Evolutionary conservation across 2,888 invertebrate genomes (phyloP).

Genomic region (Athripsodes cinereus): DNA sequence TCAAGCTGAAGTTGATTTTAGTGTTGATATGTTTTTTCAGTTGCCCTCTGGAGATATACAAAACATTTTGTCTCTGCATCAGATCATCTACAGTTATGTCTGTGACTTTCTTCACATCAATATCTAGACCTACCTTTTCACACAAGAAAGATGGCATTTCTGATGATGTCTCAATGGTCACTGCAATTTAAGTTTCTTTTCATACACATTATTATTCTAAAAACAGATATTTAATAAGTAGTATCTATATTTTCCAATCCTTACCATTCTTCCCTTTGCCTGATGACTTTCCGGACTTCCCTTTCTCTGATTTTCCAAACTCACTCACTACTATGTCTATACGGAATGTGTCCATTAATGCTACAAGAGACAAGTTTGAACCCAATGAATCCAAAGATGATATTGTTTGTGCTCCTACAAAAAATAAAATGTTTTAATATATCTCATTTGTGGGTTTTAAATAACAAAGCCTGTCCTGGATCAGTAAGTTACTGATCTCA

Average conservation of each 20-base stretch:
- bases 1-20: constrained; percentile 82
- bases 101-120: constrained; percentile 84
- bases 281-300: constrained; percentile 46
- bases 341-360: constrained; percentile 80
- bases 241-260: background rate
- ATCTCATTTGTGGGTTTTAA: too few species aligned
- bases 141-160: constrained; percentile 89
- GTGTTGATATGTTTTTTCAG: constrained; percentile 89
- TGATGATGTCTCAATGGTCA: constrained; percentile 50
- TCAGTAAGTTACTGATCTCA: too few species aligned
- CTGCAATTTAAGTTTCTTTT: background rate
- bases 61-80: constrained; percentile 73
- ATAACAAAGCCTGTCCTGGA: too few species aligned
- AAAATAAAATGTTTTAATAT: background rate
- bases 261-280: constrained; percentile 35
- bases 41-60: constrained; percentile 82
- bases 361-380: constrained; percentile 76
- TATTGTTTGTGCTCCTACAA: constrained; percentile 46
- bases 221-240: too few species aligned
- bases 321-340: constrained; percentile 95
- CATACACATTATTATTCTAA: too few species aligned
- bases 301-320: constrained; percentile 58
- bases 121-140: constrained; percentile 83
- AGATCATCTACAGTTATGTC: constrained; percentile 85
- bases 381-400: constrained; percentile 82